Conservation (phyloP, 2,888 invertebrate genomes). For the Lasius fuliginosus region DNA sequence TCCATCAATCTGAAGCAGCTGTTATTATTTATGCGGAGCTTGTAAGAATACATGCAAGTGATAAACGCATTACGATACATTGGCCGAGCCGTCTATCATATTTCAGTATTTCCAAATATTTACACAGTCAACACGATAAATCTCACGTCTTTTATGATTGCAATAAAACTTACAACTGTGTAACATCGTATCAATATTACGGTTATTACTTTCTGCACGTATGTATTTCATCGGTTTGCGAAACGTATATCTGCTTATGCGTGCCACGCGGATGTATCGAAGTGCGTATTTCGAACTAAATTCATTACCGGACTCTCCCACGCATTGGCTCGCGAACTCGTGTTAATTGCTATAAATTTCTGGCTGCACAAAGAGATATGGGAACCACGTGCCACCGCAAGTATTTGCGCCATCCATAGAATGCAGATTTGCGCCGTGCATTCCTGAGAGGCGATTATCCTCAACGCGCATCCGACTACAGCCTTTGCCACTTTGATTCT, state of each 20-base stretch:
- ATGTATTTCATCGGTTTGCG: not conserved
- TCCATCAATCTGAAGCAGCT: not conserved
- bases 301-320: slow-evolving; percentile 33
- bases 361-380: slow-evolving; percentile 57
- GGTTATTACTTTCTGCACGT: not conserved
- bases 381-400: slow-evolving; percentile 67
- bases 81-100: slow-evolving; percentile 38
- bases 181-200: slow-evolving; percentile 25
- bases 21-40: not conserved
- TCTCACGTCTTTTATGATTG: slow-evolving; percentile 49
- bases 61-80: not conserved
- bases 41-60: slow-evolving; percentile 40
- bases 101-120: slow-evolving; percentile 36
- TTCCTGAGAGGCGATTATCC: slow-evolving; percentile 77
- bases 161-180: slow-evolving; percentile 37
- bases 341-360: slow-evolving; percentile 53
- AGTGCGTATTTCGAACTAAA: not conserved
- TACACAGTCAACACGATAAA: slow-evolving; percentile 46
- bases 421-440: slow-evolving; percentile 81
- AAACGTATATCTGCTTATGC: not conserved
- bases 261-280: not conserved
- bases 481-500: slow-evolving; percentile 51
- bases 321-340: slow-evolving; percentile 9
- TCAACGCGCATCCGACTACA: slow-evolving; percentile 52
- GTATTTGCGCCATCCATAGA: slow-evolving; percentile 78